Evolutionary conservation across 2,888 invertebrate species (phyloP).

Genomic region (Philereme transversata): DNA sequence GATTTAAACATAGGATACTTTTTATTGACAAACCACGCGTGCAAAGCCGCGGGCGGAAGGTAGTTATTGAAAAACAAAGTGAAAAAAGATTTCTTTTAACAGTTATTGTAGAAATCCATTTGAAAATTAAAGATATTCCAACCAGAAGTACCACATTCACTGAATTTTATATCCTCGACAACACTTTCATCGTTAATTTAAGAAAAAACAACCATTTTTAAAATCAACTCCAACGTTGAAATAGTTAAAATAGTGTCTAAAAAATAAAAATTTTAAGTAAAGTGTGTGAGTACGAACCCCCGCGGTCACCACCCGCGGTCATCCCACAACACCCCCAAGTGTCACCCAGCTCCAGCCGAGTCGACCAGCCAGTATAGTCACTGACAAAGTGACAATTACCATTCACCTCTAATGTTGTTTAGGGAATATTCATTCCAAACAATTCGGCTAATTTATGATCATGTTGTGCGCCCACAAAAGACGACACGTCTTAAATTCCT

Average conservation of each 20-base stretch:
- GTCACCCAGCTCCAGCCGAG: slow-evolving; percentile 56
- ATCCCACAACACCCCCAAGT: slow-evolving; percentile 54
- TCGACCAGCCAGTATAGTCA: slow-evolving; percentile 50
- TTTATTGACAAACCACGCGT: too few relatives aligned
- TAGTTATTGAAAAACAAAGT: too few relatives aligned
- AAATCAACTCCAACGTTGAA: too few relatives aligned
- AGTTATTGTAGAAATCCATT: too few relatives aligned
- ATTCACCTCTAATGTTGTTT: slow-evolving; percentile 81
- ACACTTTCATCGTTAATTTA: too few relatives aligned
- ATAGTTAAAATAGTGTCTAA: slow-evolving; percentile 5
- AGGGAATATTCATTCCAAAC: slow-evolving; percentile 72
- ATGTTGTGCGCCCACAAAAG: slow-evolving; percentile 69
- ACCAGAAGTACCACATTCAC: too few relatives aligned
- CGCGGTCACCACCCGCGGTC: slow-evolving; percentile 54
- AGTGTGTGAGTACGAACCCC: slow-evolving; percentile 56
- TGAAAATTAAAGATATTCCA: too few relatives aligned
- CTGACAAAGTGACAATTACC: slow-evolving; percentile 80
- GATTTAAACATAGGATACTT: too few relatives aligned
- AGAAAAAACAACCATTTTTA: too few relatives aligned
- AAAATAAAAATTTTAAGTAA: slow-evolving; percentile 41
- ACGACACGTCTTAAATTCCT: slow-evolving; percentile 57
- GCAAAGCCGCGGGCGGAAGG: too few relatives aligned
- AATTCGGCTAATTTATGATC: slow-evolving; percentile 76
- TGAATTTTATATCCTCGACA: too few relatives aligned
- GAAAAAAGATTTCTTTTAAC: too few relatives aligned